These are phyloP conservation scores for Trematocara marginatum DNA, from an alignment of 2,113 vertebrate species.

Conservation along the genomic window DNA sequence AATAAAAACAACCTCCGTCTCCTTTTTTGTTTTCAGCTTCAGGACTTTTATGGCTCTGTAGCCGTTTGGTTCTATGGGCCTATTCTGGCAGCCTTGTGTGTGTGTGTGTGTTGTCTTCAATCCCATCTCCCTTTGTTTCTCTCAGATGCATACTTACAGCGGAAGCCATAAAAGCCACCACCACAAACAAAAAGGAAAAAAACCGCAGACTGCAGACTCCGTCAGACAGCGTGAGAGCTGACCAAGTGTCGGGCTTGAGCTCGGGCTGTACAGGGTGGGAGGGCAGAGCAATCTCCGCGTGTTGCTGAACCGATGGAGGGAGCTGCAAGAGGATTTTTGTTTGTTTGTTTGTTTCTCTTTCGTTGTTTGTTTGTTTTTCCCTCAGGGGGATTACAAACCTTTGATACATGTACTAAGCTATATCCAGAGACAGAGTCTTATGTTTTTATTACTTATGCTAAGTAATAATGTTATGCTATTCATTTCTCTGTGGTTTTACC, in stretches of 20 bases:
- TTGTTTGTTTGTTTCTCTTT: background rate
- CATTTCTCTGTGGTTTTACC: background rate
- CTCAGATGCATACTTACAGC: conserved; percentile 64
- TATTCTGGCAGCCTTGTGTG: conserved; percentile 6
- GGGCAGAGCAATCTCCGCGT: background rate
- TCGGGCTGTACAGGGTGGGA: background rate
- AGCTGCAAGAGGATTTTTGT: background rate
- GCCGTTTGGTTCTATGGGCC: conserved; percentile 16
- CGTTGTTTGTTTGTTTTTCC: background rate
- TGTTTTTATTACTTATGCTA: background rate
- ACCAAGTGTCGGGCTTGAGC: conserved; percentile 55
- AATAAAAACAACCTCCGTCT: background rate
- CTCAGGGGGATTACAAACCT: background rate
- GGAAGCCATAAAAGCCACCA: conserved; percentile 46
- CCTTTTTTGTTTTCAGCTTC: conserved; percentile 1
- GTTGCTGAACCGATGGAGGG: background rate
- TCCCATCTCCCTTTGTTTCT: conserved; percentile 72
- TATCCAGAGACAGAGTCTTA: too few relatives aligned
- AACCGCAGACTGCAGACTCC: conserved; percentile 30
- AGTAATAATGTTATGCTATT: background rate
- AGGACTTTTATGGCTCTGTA: conserved; percentile 59
- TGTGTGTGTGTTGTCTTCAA: too few relatives aligned
- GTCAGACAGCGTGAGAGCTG: conserved; percentile 74
- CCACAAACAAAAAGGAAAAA: conserved; percentile 31
- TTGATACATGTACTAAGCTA: background rate